Conservation (phyloP, 2,113 vertebrate species). For the Erinaceus europaeus region DNA sequence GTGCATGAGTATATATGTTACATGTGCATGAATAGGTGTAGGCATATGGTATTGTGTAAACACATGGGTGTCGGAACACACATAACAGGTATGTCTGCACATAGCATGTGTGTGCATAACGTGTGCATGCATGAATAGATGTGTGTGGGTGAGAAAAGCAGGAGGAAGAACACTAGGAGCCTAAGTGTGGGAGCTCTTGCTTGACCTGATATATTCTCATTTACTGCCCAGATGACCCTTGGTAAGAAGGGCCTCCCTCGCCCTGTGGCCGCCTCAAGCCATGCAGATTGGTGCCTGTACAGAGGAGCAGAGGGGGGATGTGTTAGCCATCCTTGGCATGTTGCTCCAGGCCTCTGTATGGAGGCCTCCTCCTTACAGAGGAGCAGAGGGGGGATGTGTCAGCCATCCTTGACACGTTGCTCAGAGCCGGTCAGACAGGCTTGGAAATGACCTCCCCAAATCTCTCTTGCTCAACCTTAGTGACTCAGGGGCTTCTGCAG, state of each 20-base stretch:
- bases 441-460: neutral
- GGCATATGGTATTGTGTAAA: no score
- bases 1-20: no score
- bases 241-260: neutral
- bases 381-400: no score
- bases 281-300: neutral
- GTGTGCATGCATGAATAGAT: neutral
- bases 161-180: neutral
- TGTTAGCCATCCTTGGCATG: neutral
- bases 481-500: no score
- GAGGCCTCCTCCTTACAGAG: no score
- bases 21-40: neutral
- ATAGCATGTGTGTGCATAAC: neutral
- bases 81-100: no score
- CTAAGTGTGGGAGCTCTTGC: neutral
- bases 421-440: neutral
- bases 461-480: slow-evolving; percentile 19
- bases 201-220: neutral
- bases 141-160: neutral
- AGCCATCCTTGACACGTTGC: neutral
- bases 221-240: neutral
- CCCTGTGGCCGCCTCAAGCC: neutral
- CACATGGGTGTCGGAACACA: no score
- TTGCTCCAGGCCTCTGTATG: no score
- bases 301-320: no score